phyloP scores from a whole-genome alignment of 1,140 invertebrate genomes.

The Cheumatopsyche charites region DNA sequence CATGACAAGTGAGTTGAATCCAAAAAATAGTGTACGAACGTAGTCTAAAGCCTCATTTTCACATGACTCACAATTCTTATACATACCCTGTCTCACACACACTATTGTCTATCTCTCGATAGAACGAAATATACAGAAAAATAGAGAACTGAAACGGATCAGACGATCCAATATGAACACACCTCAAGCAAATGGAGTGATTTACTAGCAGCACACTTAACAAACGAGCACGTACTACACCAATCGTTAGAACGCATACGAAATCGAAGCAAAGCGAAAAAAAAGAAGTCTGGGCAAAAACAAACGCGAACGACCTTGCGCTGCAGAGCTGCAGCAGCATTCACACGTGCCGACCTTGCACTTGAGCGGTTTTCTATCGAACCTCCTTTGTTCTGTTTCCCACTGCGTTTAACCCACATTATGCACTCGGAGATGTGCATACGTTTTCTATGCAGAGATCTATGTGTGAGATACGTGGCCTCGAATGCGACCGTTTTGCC shows the following conservation, averaged over 20 bases:
- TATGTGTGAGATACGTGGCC: too few species aligned
- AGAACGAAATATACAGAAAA: too few species aligned
- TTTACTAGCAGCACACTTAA: background rate
- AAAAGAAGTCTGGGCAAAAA: background rate
- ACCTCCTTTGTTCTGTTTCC: conserved; percentile 14
- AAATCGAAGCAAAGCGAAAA: background rate
- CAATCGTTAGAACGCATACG: background rate
- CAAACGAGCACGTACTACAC: background rate
- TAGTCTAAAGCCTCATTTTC: too few species aligned
- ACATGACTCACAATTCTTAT: too few species aligned
- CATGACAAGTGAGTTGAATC: too few species aligned
- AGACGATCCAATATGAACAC: background rate
- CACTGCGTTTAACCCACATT: conserved; percentile 21
- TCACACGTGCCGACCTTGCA: conserved; percentile 14
- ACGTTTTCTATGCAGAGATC: too few species aligned
- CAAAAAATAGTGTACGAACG: too few species aligned
- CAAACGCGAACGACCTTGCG: conserved; percentile 11
- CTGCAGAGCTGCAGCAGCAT: background rate
- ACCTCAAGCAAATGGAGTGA: background rate
- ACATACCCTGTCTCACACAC: too few species aligned
- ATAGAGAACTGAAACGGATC: too few species aligned
- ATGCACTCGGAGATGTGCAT: too few species aligned
- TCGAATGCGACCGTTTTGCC: too few species aligned
- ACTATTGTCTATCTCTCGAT: too few species aligned
- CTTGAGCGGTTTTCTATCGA: conserved; percentile 12